Evolutionary conservation across 2,888 invertebrate genomes (phyloP), one percentile per base, ranked within the genome.

Genomic region (Tridacna crocea): DNA sequence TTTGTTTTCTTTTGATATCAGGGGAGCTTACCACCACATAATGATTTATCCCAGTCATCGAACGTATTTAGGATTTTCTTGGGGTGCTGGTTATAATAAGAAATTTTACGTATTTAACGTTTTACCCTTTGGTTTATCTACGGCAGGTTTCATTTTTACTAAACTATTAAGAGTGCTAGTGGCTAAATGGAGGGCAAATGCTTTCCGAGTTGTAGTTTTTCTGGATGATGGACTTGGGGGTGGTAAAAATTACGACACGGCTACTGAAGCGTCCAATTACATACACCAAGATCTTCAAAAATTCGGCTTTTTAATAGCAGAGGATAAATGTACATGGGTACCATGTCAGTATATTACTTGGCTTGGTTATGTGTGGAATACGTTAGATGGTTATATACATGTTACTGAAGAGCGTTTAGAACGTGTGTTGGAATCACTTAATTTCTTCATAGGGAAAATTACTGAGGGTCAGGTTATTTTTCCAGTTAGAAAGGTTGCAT

Each of bases 401-500:
- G n/a, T n/a, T n/a, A n/a, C n/a, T n/a, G 73, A 58, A 26, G 58
- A 73, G 13, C 12, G 58, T 10, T 17, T 73, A 26, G 58, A 12
- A 26, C 13, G n/a, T 11, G 8, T 24, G 22, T 72, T 72, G 19
- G 13, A 47, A 12, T 72, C 22, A 22, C 46, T 72, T 27, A 48
- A 72, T n/a, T 13, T 27, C 13, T 48, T 72, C 6, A 12, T 72
- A n/a, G 12, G 10, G 12, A 22, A 46, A 8, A 72, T 72, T 48
- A n/a, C 13, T 48, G 22, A 19, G 10, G 66, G 76, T 17, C n/a
- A 60, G 10, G 46, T 17, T 17, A n/a, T 80, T 66, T 46, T 85
- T 51, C 70, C 51, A 13, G 82, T 78, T 51, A 70, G 78, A 46
- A 26, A 51, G 55, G 55, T 85, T 48, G 80, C 84, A 24, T 60